Evolutionary conservation across 2,797 vertebrate species (phyloP), one percentile per base, ranked within the genome.

Genomic region (Tenualosa ilisha): DNA sequence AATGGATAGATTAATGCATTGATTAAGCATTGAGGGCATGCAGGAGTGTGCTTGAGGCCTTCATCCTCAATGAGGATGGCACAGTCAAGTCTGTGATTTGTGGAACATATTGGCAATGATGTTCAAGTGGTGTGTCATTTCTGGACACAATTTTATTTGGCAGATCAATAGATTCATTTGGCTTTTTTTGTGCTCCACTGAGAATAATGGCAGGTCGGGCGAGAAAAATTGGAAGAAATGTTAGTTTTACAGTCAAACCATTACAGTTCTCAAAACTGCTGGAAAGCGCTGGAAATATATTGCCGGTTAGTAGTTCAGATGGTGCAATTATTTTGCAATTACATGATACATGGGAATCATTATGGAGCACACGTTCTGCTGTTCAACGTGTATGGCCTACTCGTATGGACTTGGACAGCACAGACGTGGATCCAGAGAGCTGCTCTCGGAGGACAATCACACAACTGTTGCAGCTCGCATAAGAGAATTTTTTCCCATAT

Each of bases 11-110:
- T 94, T 94, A 92, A 94, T 93, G 87, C 93, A 94, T 94, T 94
- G 94, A 95, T 95, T 94, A 94, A 95, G 93, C 94, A 92, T 89
- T 93, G 92, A 95, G 91, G 85, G 88, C 94, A 94, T 91, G 93
- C 90, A 87, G 59, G 82, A 90, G 89, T 91, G 86, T 92, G 93
- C 88, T 79, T 75, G 68, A 89, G 89, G 84, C 85, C 87, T 61
- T 84, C 61, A 9, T 85, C 88, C 89, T 87, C 43, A 88, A 86
- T 89, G 84, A 86, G 87, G 87, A 89, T 92, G 86, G 85, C 86
- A 84, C 51, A 13, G 63, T 68, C 88, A 89, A 91, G 31, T 90
- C 90, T 92, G 68, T 92, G 90, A 93, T 94, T 94, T 94, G 94
- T 90, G 92, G 90, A 88, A 94, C 92, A 88, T 89, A 95, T 93